Conservation (phyloP, 53 echinoderm and acorn worm species). For the Paelopatides confundens region DNA sequence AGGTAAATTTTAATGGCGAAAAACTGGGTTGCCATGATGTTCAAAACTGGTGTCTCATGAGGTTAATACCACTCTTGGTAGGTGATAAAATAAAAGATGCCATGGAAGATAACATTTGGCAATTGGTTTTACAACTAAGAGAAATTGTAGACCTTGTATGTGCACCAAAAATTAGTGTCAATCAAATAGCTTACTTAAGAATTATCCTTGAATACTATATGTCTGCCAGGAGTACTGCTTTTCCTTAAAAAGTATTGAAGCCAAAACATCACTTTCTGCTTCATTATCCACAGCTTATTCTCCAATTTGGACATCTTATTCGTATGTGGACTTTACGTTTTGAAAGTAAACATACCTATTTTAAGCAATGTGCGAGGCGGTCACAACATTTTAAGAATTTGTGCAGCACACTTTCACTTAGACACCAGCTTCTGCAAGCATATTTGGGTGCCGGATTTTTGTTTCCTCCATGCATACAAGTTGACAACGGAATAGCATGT, state of each 20-base stretch:
- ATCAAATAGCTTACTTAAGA: conserved; percentile 56
- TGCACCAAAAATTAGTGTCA: conserved; percentile 14
- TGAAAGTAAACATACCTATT: conserved; percentile 53
- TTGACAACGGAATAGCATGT: not conserved
- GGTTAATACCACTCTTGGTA: conserved; percentile 52
- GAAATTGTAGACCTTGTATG: conserved; percentile 50
- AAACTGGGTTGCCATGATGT: conserved; percentile 54
- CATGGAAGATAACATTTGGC: conserved; percentile 53
- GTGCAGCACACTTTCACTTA: conserved; percentile 14
- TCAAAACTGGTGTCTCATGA: conserved; percentile 65
- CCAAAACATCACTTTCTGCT: conserved; percentile 53
- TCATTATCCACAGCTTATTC: not conserved
- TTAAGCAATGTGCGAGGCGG: conserved; percentile 56
- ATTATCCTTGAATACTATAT: conserved; percentile 56
- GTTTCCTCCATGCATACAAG: not conserved
- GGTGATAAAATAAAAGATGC: conserved; percentile 43
- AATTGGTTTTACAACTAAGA: conserved; percentile 42
- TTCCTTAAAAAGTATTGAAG: conserved; percentile 41
- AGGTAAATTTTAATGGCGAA: conserved; percentile 51
- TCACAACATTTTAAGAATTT: conserved; percentile 40
- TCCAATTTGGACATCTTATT: conserved; percentile 29
- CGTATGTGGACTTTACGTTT: conserved; percentile 40
- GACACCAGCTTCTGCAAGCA: conserved; percentile 55
- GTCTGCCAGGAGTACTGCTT: not conserved
- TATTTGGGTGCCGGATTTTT: not conserved